Evolutionary conservation across 2,888 invertebrate genomes (phyloP), one percentile per base, ranked within the genome.

Genomic region (Dione juno): DNA sequence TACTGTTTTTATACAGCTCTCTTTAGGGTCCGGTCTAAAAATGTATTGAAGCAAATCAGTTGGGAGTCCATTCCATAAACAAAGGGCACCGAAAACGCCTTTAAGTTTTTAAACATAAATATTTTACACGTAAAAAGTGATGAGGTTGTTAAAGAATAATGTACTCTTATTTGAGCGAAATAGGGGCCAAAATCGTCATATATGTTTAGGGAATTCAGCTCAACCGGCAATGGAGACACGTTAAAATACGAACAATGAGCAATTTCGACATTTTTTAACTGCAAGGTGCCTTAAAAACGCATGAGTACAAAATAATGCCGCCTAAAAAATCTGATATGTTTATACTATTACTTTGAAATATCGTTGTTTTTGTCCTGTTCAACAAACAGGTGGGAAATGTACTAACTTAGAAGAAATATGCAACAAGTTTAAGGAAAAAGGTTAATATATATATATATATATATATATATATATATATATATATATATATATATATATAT

Each of bases 241-340:
- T 71, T 69, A 71, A 64, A 57, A 14, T 37, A 53, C 54, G 67
- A 81, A 84, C 83, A 84, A 84, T 82, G 78, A 72, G 64, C 80
- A 75, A 82, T 83, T 82, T 77, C 78, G 69, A 77, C 76, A 77
- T 81, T 79, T 77, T 78, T 77, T 76, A 73, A 43, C 69, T 59
- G 41, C 66, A 66, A 71, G 74, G 66, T 71, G 66, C 61, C 41
- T 73, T 68, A 28, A 67, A 43, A 73, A 67, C 48, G 66, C 63
- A 66, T 52, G 41, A 68, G 16, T 71, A 69, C 69, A 73, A 53
- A 68, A 67, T 73, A 71, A 64, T 69, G 66, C 11, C 35, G 59
- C 57, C 16, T n/a, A 16, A 66, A 54, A 71, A 58, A 65, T 14
- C 14, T 28, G 67, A 66, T 57, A 41, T 69, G 19, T 72, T 70